These are phyloP conservation scores for Caradrina kadenii DNA, from an alignment of 2,888 invertebrate genomes.

Conservation along the genomic window DNA sequence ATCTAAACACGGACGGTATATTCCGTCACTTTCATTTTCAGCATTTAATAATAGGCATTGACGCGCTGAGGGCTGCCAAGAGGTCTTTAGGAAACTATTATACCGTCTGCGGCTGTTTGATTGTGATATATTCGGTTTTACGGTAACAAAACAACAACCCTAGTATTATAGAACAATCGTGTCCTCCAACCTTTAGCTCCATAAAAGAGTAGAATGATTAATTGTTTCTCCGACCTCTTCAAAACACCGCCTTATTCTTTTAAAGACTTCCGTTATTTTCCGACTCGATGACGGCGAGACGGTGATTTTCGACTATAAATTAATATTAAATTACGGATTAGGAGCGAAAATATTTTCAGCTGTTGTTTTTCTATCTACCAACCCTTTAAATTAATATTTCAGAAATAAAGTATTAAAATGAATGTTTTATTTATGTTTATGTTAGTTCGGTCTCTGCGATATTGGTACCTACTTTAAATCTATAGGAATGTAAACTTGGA, in stretches of 20 bases:
- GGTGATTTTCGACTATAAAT: conserved; percentile 86
- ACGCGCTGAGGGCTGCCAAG: conserved; percentile 65
- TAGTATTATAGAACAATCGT: conserved; percentile 86
- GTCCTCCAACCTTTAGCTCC: conserved; percentile 87
- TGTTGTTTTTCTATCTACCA: conserved; percentile 62
- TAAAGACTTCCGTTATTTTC: conserved; percentile 90
- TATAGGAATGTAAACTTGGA: neutral
- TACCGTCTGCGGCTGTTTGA: conserved; percentile 65
- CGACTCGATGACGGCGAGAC: conserved; percentile 87
- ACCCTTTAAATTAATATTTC: conserved; percentile 46
- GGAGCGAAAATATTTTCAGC: conserved; percentile 78
- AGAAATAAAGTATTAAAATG: conserved; percentile 24
- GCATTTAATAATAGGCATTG: conserved; percentile 70
- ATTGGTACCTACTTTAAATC: neutral
- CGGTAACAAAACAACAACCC: conserved; percentile 82
- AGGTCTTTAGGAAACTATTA: conserved; percentile 73
- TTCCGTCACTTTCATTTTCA: conserved; percentile 76
- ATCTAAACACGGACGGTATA: conserved; percentile 81
- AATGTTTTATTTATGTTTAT: conserved; percentile 14
- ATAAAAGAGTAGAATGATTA: conserved; percentile 89
- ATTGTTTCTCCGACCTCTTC: conserved; percentile 89
- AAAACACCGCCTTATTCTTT: conserved; percentile 89
- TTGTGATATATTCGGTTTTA: conserved; percentile 73
- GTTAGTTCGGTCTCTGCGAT: neutral
- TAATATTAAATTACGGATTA: conserved; percentile 87